Evolutionary conservation across 2,888 invertebrate genomes (phyloP).

Genomic region (Metopia argyrocephala): DNA sequence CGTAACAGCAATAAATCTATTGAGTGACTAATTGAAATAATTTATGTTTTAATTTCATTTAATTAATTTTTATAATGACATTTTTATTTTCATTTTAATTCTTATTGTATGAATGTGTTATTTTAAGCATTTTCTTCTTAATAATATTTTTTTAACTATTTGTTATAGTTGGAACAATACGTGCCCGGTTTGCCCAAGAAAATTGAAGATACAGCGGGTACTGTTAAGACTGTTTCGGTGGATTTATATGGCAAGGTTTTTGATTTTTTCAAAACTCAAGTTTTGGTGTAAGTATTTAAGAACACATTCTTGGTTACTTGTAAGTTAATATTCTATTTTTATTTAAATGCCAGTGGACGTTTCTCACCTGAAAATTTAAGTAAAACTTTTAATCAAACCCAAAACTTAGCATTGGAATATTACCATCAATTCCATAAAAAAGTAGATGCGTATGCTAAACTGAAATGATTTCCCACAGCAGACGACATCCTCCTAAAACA

Average conservation of each 20-base stretch:
- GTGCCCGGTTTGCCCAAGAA: constrained; percentile 85
- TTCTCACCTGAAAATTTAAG: constrained; percentile 88
- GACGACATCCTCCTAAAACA: constrained; percentile 46
- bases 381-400: constrained; percentile 85
- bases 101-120: too few relatives aligned
- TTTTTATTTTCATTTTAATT: too few relatives aligned
- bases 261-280: constrained; percentile 85
- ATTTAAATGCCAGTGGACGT: constrained; percentile 82
- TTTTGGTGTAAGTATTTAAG: constrained; percentile 85
- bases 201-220: constrained; percentile 80
- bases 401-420: constrained; percentile 83
- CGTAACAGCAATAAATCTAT: too few relatives aligned
- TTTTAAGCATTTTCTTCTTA: too few relatives aligned
- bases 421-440: constrained; percentile 89
- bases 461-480: constrained; percentile 80
- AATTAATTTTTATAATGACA: too few relatives aligned
- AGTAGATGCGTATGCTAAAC: constrained; percentile 85
- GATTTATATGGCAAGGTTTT: constrained; percentile 80
- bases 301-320: neutral
- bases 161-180: constrained; percentile 83
- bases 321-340: neutral
- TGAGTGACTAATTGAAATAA: too few relatives aligned
- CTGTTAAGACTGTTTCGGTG: constrained; percentile 78
- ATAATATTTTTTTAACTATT: neutral
- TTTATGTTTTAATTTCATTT: too few relatives aligned